Percentiles rank a stretch among this genome's conserved stretches.
phyloP scores from a whole-genome alignment of 2,888 invertebrate species.

The Drepanosiphum platanoidis region DNA sequence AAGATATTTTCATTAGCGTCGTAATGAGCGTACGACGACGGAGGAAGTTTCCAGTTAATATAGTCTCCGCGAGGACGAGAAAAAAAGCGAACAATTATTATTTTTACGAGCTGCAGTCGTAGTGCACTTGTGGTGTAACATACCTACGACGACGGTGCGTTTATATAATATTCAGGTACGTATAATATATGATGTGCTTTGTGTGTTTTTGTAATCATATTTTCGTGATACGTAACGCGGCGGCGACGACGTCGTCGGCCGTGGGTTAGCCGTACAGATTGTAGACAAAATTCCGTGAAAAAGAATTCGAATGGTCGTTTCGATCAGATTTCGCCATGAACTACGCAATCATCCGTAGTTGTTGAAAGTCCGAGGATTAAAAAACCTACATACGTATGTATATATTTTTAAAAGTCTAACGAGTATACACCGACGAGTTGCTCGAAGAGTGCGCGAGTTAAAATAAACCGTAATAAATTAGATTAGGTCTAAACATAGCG shows the following conservation, averaged over 20 bases:
- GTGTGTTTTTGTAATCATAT: background rate
- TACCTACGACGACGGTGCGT: no score
- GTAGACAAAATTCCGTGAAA: background rate
- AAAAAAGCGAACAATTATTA: background rate
- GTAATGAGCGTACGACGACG: background rate
- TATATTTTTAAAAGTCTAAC: no score
- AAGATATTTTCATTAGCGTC: background rate
- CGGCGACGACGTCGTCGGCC: background rate
- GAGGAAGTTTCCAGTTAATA: background rate
- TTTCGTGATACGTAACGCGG: background rate
- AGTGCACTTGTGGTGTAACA: no score
- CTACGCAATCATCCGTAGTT: no score
- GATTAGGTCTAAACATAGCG: conserved; percentile 13
- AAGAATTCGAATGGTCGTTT: background rate
- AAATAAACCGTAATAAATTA: conserved; percentile 38
- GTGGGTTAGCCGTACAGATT: no score
- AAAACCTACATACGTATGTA: no score
- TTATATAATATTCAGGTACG: no score
- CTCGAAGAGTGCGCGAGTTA: background rate
- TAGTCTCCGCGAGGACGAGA: background rate
- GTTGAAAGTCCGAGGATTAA: no score
- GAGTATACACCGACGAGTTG: no score
- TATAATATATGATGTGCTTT: background rate
- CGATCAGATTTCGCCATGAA: no score
- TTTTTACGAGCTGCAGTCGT: background rate